Base-by-base conservation (phyloP, 2,888 invertebrate genomes). In the Callimorpha dominula region DNA sequence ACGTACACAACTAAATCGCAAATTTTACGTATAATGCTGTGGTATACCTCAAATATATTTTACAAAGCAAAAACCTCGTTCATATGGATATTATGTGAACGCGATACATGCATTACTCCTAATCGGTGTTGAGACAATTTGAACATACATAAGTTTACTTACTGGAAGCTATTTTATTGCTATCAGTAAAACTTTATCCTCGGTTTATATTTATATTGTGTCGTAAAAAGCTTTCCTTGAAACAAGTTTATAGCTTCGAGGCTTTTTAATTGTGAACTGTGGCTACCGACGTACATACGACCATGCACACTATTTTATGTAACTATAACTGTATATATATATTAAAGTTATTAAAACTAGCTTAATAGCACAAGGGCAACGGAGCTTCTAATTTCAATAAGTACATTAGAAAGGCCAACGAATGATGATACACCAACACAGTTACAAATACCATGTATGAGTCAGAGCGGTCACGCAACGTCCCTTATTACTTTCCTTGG, bases 161-260 rank as follows among this genome's bases (percentile, higher is more conserved):
- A 54, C n/a, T 65, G 42, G 15, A 50, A 40, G 50, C 11, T 5
- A 57, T 49, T 66, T 71, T 62, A 71, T 49, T 40, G 50, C 60
- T 50, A n/a, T 60, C 40, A 50, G 42, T 62, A 71, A 43, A 71
- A 71, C 49, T 60, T 64, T 31, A 46, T 63, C 50, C 52, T 62
- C 62, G 62, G 52, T 63, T 62, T 31, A 60, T 62, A 62, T 62
- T 17, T 67, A 42, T 52, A 52, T 67, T 12, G 62, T 52, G 62
- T 67, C 67, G 67, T 71, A 71, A 71, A 71, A 62, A 49, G 66
- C 66, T 71, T 66, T 66, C 43, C 62, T 66, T 50, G 71, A 42
- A 31, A 9, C 60, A 14, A 42, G 12, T 71, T 71, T 66, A 71
- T 62, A 60, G 17, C 71, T 14, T 14, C 17, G 4, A 7, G 1